These are phyloP conservation scores for Lasioglossum morio DNA, from an alignment of 2,888 invertebrate species.

Conservation along the genomic window DNA sequence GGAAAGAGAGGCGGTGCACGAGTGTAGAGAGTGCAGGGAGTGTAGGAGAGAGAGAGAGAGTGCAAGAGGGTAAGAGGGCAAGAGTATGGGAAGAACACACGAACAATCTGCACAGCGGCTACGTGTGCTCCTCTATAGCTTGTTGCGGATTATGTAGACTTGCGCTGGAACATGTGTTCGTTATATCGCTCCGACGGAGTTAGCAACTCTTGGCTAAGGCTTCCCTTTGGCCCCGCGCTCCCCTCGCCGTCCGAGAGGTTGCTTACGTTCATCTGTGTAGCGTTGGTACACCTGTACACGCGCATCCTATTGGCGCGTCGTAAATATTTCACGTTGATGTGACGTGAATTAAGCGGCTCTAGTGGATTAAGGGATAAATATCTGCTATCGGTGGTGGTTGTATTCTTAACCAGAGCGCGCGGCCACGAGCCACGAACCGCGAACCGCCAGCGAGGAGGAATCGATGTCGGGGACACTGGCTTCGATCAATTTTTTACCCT, in stretches of 20 bases:
- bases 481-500: slow-evolving; percentile 1
- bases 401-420: slow-evolving; percentile 59
- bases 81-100: slow-evolving; percentile 31
- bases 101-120: slow-evolving; percentile 15
- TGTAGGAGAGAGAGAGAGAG: background rate
- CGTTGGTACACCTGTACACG: slow-evolving; percentile 1
- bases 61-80: background rate
- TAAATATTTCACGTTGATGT: slow-evolving; percentile 84
- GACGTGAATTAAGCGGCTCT: slow-evolving; percentile 81
- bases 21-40: background rate
- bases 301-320: slow-evolving; percentile 59
- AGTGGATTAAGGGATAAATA: slow-evolving; percentile 79
- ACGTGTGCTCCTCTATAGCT: slow-evolving; percentile 70
- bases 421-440: background rate
- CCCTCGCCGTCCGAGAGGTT: slow-evolving; percentile 29
- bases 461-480: slow-evolving; percentile 34
- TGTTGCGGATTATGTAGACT: slow-evolving; percentile 82
- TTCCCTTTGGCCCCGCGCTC: slow-evolving; percentile 67
- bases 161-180: slow-evolving; percentile 83
- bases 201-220: slow-evolving; percentile 81
- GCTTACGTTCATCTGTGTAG: slow-evolving; percentile 36
- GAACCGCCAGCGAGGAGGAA: background rate
- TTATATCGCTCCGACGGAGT: slow-evolving; percentile 81
- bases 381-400: slow-evolving; percentile 63
- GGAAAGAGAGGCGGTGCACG: slow-evolving; percentile 7